These are phyloP conservation scores for Chrysocyon brachyurus DNA, from an alignment of 2,797 vertebrate genomes.

Conservation along the genomic window DNA sequence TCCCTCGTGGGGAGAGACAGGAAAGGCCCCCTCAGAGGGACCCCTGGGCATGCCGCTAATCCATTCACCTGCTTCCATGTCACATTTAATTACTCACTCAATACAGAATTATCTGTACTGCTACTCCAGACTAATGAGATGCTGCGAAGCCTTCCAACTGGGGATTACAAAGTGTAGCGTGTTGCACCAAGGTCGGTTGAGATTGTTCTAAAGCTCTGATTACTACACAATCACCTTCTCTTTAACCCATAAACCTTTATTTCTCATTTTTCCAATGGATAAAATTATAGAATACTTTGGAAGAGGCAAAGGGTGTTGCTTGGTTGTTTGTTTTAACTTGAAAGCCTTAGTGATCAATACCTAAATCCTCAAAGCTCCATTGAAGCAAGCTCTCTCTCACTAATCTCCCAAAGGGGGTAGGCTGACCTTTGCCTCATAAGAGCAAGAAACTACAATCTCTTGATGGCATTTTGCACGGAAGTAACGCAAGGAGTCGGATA, in stretches of 20 bases:
- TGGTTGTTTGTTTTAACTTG: constrained; percentile 68
- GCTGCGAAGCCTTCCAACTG: constrained; percentile 77
- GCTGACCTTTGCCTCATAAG: constrained; percentile 64
- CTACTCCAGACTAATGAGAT: constrained; percentile 87
- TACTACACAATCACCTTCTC: constrained; percentile 55
- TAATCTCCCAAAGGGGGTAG: constrained; percentile 4
- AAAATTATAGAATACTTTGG: neutral
- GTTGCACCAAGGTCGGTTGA: constrained; percentile 77
- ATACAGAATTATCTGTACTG: constrained; percentile 84
- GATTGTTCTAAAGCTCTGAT: constrained; percentile 67
- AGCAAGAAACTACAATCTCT: constrained; percentile 10
- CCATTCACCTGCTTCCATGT: constrained; percentile 85
- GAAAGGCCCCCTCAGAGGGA: constrained; percentile 74
- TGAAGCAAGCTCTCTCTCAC: neutral
- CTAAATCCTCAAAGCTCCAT: constrained; percentile 50
- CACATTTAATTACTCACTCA: constrained; percentile 87
- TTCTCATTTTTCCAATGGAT: constrained; percentile 61
- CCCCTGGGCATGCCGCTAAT: constrained; percentile 84
- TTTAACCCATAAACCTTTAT: constrained; percentile 68
- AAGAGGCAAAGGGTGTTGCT: constrained; percentile 16
- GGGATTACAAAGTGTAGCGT: constrained; percentile 84
- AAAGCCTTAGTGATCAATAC: constrained; percentile 65
- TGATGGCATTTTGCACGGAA: constrained; percentile 23
- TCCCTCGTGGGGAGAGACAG: constrained; percentile 67
- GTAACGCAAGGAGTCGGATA: neutral